These are phyloP conservation scores for Chondrosia reniformis DNA, from an alignment of 37 sponge, comb jelly and placozoan species.

Conservation along the genomic window DNA sequence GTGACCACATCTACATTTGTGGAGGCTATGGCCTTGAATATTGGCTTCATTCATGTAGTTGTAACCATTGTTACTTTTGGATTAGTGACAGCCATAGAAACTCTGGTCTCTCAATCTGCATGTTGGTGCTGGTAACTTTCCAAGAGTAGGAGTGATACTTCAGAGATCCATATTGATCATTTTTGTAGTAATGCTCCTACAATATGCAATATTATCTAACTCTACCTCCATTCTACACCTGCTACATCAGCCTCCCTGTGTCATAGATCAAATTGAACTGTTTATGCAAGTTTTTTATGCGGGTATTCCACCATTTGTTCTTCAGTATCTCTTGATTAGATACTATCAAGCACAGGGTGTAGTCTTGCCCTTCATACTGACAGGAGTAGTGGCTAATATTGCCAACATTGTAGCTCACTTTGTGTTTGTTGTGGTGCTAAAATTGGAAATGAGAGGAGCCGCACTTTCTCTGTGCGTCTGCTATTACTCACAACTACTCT, in stretches of 20 bases:
- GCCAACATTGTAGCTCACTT: constrained; percentile 29
- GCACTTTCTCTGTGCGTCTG: constrained; percentile 4
- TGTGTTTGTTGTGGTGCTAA: constrained; percentile 28
- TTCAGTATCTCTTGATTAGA: constrained; percentile 34
- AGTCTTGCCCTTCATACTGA: constrained; percentile 42
- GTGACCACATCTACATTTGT: too few species aligned
- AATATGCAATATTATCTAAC: constrained; percentile 41
- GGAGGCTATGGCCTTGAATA: background rate
- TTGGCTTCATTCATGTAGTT: background rate
- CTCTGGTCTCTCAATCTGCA: constrained; percentile 2
- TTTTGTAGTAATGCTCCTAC: constrained; percentile 6
- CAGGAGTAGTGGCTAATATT: constrained; percentile 16
- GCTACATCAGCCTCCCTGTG: constrained; percentile 48
- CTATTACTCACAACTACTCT: background rate
- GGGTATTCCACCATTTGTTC: background rate
- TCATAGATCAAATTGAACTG: constrained; percentile 23
- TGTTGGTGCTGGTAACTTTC: constrained; percentile 4
- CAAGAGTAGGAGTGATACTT: background rate
- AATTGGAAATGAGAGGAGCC: constrained; percentile 29
- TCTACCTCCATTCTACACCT: constrained; percentile 53
- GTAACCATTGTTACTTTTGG: background rate
- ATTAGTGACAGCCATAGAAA: background rate
- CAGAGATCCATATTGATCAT: constrained; percentile 22
- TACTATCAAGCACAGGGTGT: constrained; percentile 66
- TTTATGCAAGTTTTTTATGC: constrained; percentile 2